Base-by-base conservation (phyloP, 2,888 invertebrate genomes). In the Embidobia sp. region DNA sequence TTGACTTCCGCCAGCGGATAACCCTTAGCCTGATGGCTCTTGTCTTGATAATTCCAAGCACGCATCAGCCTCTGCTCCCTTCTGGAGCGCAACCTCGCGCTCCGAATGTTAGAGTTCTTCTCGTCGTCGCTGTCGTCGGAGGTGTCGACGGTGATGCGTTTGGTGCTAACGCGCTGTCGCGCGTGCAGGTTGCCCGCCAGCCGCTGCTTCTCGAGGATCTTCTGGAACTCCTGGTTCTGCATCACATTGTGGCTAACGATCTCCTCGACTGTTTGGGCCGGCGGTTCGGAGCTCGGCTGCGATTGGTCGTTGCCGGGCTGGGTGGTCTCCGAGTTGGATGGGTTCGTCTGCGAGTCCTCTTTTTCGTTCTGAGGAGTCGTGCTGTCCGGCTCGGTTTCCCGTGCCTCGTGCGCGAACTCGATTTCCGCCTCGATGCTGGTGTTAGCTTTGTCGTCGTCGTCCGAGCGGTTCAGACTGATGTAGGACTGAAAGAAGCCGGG, bases 201-300 rank as follows among this genome's bases (percentile, higher is more conserved):
- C 77, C 94, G 93, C 82, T 94, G 95, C 82, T 95, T 94, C 81
- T 94, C 95, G 18, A 95, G 90, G 37, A 95, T 91, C 79, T 94
- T 93, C 80, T 96, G 95, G 80, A 96, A 95, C 78, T 96, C 96
- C 81, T 94, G 92, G 84, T 95, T 96, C 86, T 96, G 94, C 93
- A 96, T 93, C 3, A 97, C 90, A 8, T 96, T 90, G 85, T 96
- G 96, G 0, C 95, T 94, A 49, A 97, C 95, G 46, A 97, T 94
- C 89, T 95, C 92, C 89, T 95, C 94, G 81, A 94, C 90, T 48
- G 92, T 94, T 85, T 92, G 93, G 16, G 81, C 73, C 48, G 51
- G 63, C 15, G 44, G 18, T 6, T 83, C 83, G 11, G 27, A 4
- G 13, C 4, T 55, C 6, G 18, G 7, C n/a, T 51, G 69, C 72